phyloP scores from a whole-genome alignment of 2,888 invertebrate species.

The Elysia crispata region DNA sequence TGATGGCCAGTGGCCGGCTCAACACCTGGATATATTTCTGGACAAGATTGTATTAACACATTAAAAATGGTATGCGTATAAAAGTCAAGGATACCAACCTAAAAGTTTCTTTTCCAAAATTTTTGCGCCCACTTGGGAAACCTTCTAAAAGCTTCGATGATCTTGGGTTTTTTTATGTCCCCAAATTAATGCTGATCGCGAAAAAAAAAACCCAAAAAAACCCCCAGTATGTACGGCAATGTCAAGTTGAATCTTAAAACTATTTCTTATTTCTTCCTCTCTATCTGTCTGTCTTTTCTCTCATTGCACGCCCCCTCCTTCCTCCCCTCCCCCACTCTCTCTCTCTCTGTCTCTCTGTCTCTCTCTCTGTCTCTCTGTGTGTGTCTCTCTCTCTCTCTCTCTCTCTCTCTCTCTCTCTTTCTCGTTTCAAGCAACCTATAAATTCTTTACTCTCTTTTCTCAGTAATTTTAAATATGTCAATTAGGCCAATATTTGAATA shows the following conservation, averaged over 20 bases:
- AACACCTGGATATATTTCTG: conserved; percentile 97
- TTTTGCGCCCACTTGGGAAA: no score
- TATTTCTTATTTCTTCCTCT: not conserved
- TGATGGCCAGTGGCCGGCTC: conserved; percentile 94
- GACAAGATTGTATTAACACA: conserved; percentile 48
- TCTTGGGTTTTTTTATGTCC: no score
- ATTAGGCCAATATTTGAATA: no score
- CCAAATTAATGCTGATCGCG: no score
- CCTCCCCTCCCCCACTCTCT: not conserved
- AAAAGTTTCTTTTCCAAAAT: no score
- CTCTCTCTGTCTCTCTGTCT: not conserved
- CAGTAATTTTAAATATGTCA: no score
- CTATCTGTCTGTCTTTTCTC: not conserved
- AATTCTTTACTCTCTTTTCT: no score
- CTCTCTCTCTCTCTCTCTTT: not conserved
- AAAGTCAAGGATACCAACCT: no score
- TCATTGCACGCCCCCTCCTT: not conserved
- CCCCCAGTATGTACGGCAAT: no score
- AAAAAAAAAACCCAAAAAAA: no score
- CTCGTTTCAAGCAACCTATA: not conserved
- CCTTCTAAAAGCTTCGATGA: no score
- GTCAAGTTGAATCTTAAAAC: no score
- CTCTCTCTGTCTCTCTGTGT: not conserved
- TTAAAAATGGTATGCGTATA: not conserved
- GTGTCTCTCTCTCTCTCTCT: not conserved